Conservation (phyloP, 1,140 invertebrate species). For the Yoshiicerus persimilis region DNA sequence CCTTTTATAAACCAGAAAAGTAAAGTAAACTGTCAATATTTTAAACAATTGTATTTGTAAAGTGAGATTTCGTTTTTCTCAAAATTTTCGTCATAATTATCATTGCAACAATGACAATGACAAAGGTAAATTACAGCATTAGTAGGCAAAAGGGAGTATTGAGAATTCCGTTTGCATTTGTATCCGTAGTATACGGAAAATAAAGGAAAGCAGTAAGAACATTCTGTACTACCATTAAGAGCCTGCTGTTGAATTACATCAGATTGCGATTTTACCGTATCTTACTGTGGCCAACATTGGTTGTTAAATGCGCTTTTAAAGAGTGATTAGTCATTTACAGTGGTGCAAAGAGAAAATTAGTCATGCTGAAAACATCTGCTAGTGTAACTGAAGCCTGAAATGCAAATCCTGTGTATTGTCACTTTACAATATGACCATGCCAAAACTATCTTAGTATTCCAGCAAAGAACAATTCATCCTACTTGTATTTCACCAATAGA, state of each 20-base stretch:
- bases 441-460: not conserved
- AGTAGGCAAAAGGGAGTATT: not conserved
- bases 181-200: not conserved
- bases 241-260: not conserved
- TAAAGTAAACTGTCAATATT: not conserved
- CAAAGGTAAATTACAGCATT: not conserved
- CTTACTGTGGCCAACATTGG: not conserved
- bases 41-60: too few relatives aligned
- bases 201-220: not conserved
- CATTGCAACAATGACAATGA: not conserved
- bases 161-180: not conserved
- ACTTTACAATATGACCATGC: not conserved
- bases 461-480: not conserved
- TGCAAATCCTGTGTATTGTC: not conserved
- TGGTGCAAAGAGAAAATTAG: not conserved
- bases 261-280: not conserved
- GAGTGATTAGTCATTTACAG: not conserved
- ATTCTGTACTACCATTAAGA: not conserved
- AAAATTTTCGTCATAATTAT: not conserved
- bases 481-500: not conserved
- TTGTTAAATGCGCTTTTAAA: too few relatives aligned
- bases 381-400: not conserved
- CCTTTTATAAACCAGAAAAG: not conserved
- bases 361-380: not conserved
- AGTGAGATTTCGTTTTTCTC: not conserved